Conservation (phyloP, 2,888 invertebrate genomes). For the Teleogryllus oceanicus region DNA sequence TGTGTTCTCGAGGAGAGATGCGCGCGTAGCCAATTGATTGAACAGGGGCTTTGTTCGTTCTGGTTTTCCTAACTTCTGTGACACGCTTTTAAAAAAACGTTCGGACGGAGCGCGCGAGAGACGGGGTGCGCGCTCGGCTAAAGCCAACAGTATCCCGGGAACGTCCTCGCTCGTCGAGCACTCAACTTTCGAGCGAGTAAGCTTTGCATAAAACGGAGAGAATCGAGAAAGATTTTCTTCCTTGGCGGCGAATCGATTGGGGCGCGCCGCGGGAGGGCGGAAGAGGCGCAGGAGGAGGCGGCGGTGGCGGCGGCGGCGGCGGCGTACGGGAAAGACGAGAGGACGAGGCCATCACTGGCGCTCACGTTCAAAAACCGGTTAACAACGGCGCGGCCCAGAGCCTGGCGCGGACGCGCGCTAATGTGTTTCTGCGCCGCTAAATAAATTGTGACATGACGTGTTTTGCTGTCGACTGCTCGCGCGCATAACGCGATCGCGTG, state of each 20-base stretch:
- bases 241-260: not conserved
- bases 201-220: conserved; percentile 11
- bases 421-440: not conserved
- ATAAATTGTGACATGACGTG: conserved; percentile 2
- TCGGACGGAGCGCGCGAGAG: not conserved
- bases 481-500: not conserved
- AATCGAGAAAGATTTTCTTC: conserved; percentile 9
- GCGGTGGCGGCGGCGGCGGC: no score
- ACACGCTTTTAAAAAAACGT: not conserved
- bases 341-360: not conserved
- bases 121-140: not conserved
- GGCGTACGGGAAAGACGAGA: not conserved
- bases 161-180: not conserved
- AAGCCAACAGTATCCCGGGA: not conserved
- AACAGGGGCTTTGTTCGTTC: not conserved
- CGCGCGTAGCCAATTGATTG: not conserved
- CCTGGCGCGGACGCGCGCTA: not conserved
- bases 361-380: not conserved
- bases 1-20: not conserved
- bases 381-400: not conserved
- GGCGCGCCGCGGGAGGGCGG: not conserved
- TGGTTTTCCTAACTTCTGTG: not conserved
- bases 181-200: conserved; percentile 2
- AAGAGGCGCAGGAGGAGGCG: no score
- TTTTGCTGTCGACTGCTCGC: conserved; percentile 1